phyloP scores from a whole-genome alignment of 2,113 vertebrate species.

The Penelope pileata region DNA sequence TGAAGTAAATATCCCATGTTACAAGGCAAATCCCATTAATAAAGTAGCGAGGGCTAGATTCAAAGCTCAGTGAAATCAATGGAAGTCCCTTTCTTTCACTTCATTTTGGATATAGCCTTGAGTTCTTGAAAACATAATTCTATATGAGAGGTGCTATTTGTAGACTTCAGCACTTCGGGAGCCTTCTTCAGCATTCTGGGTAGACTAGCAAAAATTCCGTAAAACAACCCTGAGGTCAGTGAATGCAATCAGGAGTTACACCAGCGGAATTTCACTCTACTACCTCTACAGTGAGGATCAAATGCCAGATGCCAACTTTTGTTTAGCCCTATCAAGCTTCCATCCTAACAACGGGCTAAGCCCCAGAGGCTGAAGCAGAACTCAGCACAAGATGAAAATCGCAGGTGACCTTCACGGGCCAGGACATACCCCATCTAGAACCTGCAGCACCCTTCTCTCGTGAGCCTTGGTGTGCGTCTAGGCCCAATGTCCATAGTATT shows the following conservation, averaged over 20 bases:
- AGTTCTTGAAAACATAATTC: neutral
- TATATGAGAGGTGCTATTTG: neutral
- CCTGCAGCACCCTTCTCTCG: neutral
- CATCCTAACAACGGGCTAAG: neutral
- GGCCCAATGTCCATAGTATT: neutral
- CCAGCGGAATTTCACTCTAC: neutral
- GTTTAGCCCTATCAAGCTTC: neutral
- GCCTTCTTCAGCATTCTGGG: neutral
- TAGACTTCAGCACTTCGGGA: neutral
- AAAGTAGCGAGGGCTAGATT: neutral
- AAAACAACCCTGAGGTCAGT: neutral
- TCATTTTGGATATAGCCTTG: neutral
- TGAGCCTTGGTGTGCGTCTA: neutral
- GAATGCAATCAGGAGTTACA: neutral
- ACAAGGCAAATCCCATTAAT: conserved; percentile 19
- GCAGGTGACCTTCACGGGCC: neutral
- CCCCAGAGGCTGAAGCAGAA: neutral
- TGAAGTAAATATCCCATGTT: neutral
- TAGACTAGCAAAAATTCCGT: neutral
- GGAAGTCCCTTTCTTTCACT: neutral
- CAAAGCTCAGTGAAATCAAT: neutral
- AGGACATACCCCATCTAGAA: neutral
- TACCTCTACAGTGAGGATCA: neutral
- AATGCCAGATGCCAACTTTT: neutral
- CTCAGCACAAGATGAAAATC: neutral